A percentile compares a stretch with the other conserved stretches of the same genome.
phyloP scores from a whole-genome alignment of 2,113 vertebrate species.

The Spermophilus dauricus region DNA sequence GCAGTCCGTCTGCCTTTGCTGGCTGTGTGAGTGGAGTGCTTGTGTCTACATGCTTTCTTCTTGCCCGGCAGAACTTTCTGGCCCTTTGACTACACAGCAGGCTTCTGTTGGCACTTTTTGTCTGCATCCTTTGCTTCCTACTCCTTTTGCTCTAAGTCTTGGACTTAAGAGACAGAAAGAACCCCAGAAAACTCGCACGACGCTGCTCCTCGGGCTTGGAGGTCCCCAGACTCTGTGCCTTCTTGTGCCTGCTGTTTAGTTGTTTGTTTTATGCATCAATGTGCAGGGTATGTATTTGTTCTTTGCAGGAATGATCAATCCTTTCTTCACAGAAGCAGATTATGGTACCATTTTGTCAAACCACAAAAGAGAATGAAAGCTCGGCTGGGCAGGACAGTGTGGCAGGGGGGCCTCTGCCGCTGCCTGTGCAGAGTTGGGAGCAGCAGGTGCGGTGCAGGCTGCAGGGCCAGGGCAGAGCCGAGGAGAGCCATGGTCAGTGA shows the following conservation, averaged over 20 bases:
- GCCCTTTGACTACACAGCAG: neutral
- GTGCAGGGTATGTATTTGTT: neutral
- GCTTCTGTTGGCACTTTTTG: neutral
- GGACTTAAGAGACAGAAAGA: no score
- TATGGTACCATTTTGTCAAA: neutral
- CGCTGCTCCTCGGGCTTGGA: neutral
- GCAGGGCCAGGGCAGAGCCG: neutral
- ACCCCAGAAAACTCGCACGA: neutral
- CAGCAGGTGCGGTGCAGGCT: no score
- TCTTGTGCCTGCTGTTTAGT: neutral
- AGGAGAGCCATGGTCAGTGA: neutral
- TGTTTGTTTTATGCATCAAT: neutral
- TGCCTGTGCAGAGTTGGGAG: neutral
- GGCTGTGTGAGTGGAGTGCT: neutral
- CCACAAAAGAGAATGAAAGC: neutral
- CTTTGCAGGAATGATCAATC: neutral
- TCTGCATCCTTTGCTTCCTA: neutral
- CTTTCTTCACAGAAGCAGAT: neutral
- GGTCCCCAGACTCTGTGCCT: neutral
- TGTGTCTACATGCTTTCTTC: no score
- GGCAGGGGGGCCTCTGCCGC: fast-evolving
- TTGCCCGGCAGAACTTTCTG: neutral
- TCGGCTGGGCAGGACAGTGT: no score
- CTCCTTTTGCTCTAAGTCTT: neutral
- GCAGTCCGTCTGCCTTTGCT: no score